Conservation (phyloP, 2,113 vertebrate species). For the Tupaia tana region DNA sequence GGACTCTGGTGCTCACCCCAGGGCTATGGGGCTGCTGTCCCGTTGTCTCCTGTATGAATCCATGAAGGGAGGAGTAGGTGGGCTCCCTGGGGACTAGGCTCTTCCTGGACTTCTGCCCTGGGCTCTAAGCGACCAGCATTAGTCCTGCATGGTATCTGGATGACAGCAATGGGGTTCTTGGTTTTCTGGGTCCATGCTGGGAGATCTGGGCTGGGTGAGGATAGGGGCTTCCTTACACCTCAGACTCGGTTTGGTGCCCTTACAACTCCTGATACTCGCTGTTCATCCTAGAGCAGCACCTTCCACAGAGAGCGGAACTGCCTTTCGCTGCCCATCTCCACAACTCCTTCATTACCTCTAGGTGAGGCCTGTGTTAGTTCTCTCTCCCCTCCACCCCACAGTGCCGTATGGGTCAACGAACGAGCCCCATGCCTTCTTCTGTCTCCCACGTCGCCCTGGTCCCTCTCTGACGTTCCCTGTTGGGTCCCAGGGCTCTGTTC, state of each 20-base stretch:
- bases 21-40: conserved; percentile 81
- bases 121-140: neutral
- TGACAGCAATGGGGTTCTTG: neutral
- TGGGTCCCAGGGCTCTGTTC: neutral
- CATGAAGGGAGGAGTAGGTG: conserved; percentile 48
- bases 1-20: conserved; percentile 72
- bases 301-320: neutral
- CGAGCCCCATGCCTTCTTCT: neutral
- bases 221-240: neutral
- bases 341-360: neutral
- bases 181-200: neutral
- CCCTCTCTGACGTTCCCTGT: neutral
- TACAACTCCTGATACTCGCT: neutral
- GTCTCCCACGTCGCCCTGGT: neutral
- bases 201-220: neutral
- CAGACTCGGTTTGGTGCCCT: neutral
- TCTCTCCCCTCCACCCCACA: neutral
- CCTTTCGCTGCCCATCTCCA: neutral
- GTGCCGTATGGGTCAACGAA: neutral
- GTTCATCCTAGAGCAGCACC: neutral
- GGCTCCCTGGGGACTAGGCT: neutral
- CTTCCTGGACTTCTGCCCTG: neutral
- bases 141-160: neutral
- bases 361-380: neutral
- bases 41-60: conserved; percentile 82